Evolutionary conservation across 2,797 vertebrate genomes (phyloP), one percentile per base, ranked within the genome.

Genomic region (Gobionotothen gibberifrons): DNA sequence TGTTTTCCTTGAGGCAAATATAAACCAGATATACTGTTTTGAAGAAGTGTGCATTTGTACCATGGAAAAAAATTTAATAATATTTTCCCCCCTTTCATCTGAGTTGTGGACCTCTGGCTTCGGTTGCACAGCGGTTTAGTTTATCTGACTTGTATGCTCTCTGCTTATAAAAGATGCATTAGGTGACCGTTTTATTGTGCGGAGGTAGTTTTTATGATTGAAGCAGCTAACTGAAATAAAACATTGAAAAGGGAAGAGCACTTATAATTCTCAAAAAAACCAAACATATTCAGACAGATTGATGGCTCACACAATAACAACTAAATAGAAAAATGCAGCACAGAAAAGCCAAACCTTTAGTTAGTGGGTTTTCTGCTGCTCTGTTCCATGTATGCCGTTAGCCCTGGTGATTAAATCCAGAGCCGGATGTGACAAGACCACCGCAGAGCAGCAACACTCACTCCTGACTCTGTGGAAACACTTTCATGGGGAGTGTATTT

Each of bases 401-500:
- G n/a, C 29, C 9, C 19, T 21, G 43, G 8, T 71, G 58, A 78
- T 76, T 74, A 68, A 63, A 84, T 61, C 8, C 21, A 40, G 29
- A 29, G 19, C 39, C 68, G 57, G 36, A 62, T 57, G 43, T 79
- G 76, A 52, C 21, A 21, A 57, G 62, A 77, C 51, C 42, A 72
- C 68, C 65, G 9, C 49, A 26, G 81, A 64, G 74, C 39, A 46
- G 49, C 14, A 69, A 44, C 62, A 54, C 49, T 57, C 43, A 57
- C 65, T 39, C 54, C 36, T 75, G 32, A 43, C 55, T 52, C 61
- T 26, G 72, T 67, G 52, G 46, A 65, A 74, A 76, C 79, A 73
- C 60, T 55, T 70, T 68, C 17, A 46, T 13, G 10, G 8, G 6
- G 46, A 29, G 48, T 32, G 48, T 42, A 15, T 7, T 19, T 0